Evolutionary conservation across 2,113 vertebrate species (phyloP).

Genomic region (Halcyon senegalensis): DNA sequence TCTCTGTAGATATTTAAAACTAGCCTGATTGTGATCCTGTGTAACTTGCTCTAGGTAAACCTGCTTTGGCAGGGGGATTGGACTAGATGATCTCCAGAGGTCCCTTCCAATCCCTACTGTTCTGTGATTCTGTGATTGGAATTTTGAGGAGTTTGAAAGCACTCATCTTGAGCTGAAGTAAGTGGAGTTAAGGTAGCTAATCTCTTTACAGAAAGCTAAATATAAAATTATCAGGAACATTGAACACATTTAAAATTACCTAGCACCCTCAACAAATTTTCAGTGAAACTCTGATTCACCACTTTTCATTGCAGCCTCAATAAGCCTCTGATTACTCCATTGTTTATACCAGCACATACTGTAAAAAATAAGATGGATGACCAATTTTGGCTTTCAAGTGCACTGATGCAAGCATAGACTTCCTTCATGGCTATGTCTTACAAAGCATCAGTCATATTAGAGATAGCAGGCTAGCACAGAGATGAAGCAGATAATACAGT

Average conservation of each 20-base stretch:
- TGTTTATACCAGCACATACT: slow-evolving; percentile 1
- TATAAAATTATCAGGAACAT: not conserved
- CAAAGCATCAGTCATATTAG: not conserved
- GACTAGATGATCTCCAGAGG: not conserved
- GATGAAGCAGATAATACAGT: not conserved
- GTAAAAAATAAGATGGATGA: not conserved
- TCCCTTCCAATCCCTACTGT: not conserved
- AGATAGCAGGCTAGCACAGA: not conserved
- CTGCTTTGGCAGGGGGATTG: not conserved
- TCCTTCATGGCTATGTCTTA: not conserved
- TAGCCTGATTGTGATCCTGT: not conserved
- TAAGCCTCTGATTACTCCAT: not conserved
- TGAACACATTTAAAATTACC: not conserved
- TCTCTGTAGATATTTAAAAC: not conserved
- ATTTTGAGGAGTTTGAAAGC: not conserved
- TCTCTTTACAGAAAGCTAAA: not conserved
- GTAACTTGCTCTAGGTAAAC: not conserved
- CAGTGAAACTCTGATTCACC: not conserved
- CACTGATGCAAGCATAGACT: not conserved
- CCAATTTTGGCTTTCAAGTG: not conserved
- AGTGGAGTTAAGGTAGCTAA: not conserved
- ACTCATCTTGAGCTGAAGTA: not conserved
- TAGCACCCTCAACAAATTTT: not conserved
- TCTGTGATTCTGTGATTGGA: not conserved
- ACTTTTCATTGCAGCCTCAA: not conserved